These are phyloP conservation scores for Hypothenemus hampei DNA, from an alignment of 1,140 invertebrate species.

Conservation along the genomic window DNA sequence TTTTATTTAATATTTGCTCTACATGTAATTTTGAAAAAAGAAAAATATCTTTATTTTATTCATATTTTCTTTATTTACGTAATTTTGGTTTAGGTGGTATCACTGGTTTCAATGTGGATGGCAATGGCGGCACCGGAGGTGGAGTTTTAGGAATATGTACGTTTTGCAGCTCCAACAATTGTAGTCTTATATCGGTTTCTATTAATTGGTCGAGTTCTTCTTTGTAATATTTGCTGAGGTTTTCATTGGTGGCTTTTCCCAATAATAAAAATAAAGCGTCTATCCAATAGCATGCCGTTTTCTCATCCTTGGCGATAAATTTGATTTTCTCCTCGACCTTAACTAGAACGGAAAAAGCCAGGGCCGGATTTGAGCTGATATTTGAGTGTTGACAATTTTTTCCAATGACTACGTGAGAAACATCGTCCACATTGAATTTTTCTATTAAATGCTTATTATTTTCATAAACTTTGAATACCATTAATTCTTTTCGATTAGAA, in stretches of 20 bases:
- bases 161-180: constrained; percentile 41
- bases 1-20: too few relatives aligned
- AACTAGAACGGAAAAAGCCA: constrained; percentile 34
- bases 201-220: constrained; percentile 37
- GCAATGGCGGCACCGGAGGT: constrained; percentile 35
- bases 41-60: neutral
- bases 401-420: constrained; percentile 37
- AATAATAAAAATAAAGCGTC: constrained; percentile 37
- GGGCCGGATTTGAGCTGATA: constrained; percentile 23
- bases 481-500: constrained; percentile 31
- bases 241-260: constrained; percentile 30
- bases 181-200: constrained; percentile 38
- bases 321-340: constrained; percentile 31
- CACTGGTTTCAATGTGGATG: constrained; percentile 19
- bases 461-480: constrained; percentile 20
- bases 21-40: too few relatives aligned
- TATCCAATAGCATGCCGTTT: constrained; percentile 35
- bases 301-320: constrained; percentile 34
- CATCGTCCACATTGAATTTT: constrained; percentile 13
- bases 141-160: constrained; percentile 36
- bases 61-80: neutral
- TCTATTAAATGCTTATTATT: neutral
- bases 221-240: constrained; percentile 30
- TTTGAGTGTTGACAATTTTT: constrained; percentile 28
- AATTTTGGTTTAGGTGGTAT: constrained; percentile 29